Percentiles rank a stretch among this genome's conserved stretches.
phyloP scores from a whole-genome alignment of 2,888 invertebrate species.

The Chaitophorus viminalis region DNA sequence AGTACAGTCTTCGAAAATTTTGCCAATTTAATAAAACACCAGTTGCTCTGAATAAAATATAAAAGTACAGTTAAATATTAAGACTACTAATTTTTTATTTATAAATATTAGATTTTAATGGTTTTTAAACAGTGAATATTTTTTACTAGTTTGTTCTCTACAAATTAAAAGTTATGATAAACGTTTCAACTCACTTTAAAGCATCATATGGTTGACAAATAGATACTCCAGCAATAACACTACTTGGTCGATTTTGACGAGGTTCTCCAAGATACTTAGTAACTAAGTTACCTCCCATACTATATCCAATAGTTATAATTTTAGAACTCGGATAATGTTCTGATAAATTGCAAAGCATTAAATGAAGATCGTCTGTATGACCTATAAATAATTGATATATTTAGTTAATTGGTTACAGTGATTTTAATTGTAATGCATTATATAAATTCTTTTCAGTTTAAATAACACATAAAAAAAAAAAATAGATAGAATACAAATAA shows the following conservation, averaged over 20 bases:
- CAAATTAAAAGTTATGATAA: too few species aligned
- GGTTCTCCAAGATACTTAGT: conserved; percentile 91
- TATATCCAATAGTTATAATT: conserved; percentile 89
- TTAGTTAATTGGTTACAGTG: not conserved
- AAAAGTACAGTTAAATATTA: too few species aligned
- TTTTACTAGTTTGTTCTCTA: too few species aligned
- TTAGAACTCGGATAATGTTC: conserved; percentile 80
- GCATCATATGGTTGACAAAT: conserved; percentile 96
- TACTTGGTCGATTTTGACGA: conserved; percentile 73
- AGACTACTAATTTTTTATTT: too few species aligned
- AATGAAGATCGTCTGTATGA: conserved; percentile 86
- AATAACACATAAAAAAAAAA: too few species aligned
- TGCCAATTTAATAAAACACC: conserved; percentile 87
- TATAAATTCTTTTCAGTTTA: too few species aligned
- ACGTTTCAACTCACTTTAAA: conserved; percentile 76
- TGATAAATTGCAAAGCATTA: conserved; percentile 81
- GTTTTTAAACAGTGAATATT: too few species aligned
- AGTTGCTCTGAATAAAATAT: conserved; percentile 73
- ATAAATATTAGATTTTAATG: too few species aligned
- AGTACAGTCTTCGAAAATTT: conserved; percentile 87
- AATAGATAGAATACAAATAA: too few species aligned
- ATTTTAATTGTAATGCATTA: too few species aligned
- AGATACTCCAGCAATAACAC: conserved; percentile 88
- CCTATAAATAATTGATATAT: conserved; percentile 70
- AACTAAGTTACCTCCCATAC: conserved; percentile 91